These are phyloP conservation scores for Pterostichus niger DNA, from an alignment of 2,888 invertebrate genomes.

Conservation along the genomic window DNA sequence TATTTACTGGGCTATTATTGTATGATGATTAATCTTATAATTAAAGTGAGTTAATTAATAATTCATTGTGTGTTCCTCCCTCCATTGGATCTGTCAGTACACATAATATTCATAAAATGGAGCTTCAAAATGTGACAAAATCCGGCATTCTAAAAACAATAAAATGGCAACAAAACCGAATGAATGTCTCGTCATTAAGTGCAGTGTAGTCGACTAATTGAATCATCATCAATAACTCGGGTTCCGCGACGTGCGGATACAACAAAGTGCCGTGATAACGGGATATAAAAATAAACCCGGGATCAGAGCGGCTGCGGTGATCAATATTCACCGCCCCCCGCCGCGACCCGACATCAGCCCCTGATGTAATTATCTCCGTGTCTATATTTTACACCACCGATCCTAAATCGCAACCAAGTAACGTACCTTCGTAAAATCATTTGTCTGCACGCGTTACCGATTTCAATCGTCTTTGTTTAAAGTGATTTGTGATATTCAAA, in stretches of 20 bases:
- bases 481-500: slow-evolving; percentile 43
- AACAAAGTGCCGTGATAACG: slow-evolving; percentile 63
- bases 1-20: too few species aligned
- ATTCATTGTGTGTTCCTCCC: too few species aligned
- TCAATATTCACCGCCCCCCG: slow-evolving; percentile 47
- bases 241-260: slow-evolving; percentile 55
- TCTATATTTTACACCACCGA: slow-evolving; percentile 56
- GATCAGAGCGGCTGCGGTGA: slow-evolving; percentile 38
- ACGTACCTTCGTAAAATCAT: slow-evolving; percentile 41
- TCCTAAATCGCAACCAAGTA: slow-evolving; percentile 33
- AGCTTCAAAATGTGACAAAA: too few species aligned
- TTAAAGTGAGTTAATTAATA: too few species aligned
- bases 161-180: slow-evolving; percentile 32
- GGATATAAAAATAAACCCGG: slow-evolving; percentile 61
- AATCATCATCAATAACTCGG: slow-evolving; percentile 59
- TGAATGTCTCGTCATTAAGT: slow-evolving; percentile 56
- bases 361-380: slow-evolving; percentile 45
- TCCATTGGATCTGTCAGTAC: not conserved
- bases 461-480: slow-evolving; percentile 50
- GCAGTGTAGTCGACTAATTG: slow-evolving; percentile 50
- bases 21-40: too few species aligned
- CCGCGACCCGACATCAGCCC: slow-evolving; percentile 5
- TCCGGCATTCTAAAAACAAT: not conserved
- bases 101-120: not conserved
- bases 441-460: slow-evolving; percentile 48